Percentiles rank a stretch among this genome's conserved stretches.
Conservation (phyloP, 2,113 vertebrate genomes). For the Lagenorhynchus albirostris region DNA sequence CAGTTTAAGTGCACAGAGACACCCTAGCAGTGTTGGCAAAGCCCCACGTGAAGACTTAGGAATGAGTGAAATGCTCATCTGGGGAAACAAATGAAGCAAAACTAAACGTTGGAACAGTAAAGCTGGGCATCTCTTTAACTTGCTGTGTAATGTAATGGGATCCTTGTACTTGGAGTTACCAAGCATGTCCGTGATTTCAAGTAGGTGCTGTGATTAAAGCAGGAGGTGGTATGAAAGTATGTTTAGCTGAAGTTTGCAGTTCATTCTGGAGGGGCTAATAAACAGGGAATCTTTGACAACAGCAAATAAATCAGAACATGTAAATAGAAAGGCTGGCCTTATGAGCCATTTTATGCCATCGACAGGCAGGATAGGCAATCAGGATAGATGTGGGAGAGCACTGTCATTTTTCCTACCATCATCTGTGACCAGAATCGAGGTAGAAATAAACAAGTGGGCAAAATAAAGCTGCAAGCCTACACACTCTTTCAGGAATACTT, state of each 20-base stretch:
- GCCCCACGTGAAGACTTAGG: neutral
- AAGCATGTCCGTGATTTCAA: constrained; percentile 10
- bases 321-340: neutral
- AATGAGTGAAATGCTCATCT: neutral
- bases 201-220: constrained; percentile 45
- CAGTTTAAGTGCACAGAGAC: neutral
- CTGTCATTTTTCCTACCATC: neutral
- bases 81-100: constrained; percentile 29
- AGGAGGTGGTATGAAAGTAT: constrained; percentile 36
- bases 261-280: constrained; percentile 12
- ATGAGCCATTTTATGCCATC: neutral
- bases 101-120: neutral
- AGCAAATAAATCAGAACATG: constrained; percentile 35
- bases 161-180: neutral
- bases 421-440: neutral
- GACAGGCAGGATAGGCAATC: neutral
- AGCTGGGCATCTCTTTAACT: neutral
- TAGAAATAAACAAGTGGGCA: neutral
- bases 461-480: constrained; percentile 7
- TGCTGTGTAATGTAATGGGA: fast-evolving
- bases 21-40: neutral
- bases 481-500: neutral
- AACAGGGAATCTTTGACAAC: constrained; percentile 8
- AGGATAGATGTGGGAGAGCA: neutral
- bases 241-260: neutral